A percentile compares a stretch with the other conserved stretches of the same genome.
Conservation (phyloP, 1,140 invertebrate genomes). For the Aphaenogaster floridana region DNA sequence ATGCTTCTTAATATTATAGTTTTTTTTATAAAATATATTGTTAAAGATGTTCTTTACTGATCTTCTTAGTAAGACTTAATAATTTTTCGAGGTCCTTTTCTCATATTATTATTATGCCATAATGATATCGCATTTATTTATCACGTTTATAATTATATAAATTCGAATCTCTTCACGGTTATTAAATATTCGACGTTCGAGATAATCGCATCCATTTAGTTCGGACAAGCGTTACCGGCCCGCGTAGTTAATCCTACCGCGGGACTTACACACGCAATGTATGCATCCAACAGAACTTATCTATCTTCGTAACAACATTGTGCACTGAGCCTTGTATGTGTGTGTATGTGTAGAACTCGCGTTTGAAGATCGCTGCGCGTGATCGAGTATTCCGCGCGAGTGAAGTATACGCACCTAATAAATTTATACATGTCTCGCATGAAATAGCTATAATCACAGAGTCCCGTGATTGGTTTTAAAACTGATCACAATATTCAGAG, state of each 20-base stretch:
- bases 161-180: constrained; percentile 9
- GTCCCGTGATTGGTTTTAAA: constrained; percentile 39
- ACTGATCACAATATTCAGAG: not conserved
- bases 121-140: constrained; percentile 11
- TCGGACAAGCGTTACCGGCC: constrained; percentile 29
- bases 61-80: not conserved
- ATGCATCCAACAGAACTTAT: constrained; percentile 43
- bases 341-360: not conserved
- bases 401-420: constrained; percentile 44
- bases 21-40: not conserved
- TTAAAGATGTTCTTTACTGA: not conserved
- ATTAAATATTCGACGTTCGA: constrained; percentile 43
- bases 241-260: constrained; percentile 45
- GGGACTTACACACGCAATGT: constrained; percentile 34
- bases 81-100: not conserved
- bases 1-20: not conserved
- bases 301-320: constrained; percentile 59
- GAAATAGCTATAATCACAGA: constrained; percentile 40
- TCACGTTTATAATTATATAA: constrained; percentile 17
- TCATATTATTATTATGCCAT: not conserved
- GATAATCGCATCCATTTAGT: constrained; percentile 50
- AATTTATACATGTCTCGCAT: constrained; percentile 31
- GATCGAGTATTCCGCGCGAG: constrained; percentile 17
- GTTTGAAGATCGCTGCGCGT: constrained; percentile 37
- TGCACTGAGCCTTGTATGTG: not conserved